A percentile compares a stretch with the other conserved stretches of the same genome.
phyloP scores from a whole-genome alignment of 1,140 invertebrate genomes.

The Araneus ventricosus region DNA sequence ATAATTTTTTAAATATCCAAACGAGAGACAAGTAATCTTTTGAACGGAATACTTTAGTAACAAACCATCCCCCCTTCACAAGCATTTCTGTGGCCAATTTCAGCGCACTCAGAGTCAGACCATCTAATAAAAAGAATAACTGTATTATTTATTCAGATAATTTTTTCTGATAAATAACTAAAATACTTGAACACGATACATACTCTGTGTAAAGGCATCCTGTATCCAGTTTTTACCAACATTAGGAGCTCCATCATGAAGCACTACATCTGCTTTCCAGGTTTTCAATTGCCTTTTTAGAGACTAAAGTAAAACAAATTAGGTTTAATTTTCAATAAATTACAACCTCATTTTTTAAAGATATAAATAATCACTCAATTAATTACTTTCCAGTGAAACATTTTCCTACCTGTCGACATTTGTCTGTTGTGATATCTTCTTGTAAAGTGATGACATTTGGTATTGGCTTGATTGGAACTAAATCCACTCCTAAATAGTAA shows the following conservation, averaged over 20 bases:
- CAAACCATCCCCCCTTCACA: conserved; percentile 95
- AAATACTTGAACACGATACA: background rate
- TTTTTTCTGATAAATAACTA: background rate
- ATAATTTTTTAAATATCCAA: conserved; percentile 98
- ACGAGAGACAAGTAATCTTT: conserved; percentile 97
- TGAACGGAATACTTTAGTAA: conserved; percentile 99
- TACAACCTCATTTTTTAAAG: background rate
- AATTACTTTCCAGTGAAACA: background rate
- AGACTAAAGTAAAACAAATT: conserved; percentile 81
- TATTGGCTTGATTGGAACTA: conserved; percentile 96
- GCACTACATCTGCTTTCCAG: conserved; percentile 97
- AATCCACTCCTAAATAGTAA: conserved; percentile 88
- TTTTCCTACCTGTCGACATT: conserved; percentile 83
- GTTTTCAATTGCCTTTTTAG: conserved; percentile 93
- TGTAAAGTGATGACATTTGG: conserved; percentile 92
- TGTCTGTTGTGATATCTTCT: conserved; percentile 98
- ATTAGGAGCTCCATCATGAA: conserved; percentile 99
- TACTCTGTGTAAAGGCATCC: conserved; percentile 96
- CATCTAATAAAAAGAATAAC: conserved; percentile 81
- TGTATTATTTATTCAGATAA: background rate
- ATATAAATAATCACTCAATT: background rate
- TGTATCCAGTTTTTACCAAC: conserved; percentile 98
- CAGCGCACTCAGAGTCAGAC: conserved; percentile 93
- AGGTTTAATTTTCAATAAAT: too few relatives aligned
- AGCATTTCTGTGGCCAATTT: conserved; percentile 96